These are phyloP conservation scores for Drosophila neocordata DNA, from an alignment of 1,140 invertebrate genomes.

Conservation along the genomic window DNA sequence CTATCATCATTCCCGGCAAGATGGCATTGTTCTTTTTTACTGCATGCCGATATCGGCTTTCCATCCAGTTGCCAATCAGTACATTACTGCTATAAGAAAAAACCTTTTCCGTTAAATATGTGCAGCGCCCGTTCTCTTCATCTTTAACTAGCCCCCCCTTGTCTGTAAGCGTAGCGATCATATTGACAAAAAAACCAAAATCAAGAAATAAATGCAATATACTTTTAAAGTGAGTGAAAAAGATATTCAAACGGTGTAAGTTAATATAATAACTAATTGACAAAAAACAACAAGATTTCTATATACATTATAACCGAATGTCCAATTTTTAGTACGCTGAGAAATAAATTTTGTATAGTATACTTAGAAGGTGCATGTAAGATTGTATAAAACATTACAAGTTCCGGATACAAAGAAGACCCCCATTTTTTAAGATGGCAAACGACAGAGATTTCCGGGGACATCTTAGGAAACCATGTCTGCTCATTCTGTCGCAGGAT, in stretches of 20 bases:
- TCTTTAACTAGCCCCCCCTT: not conserved
- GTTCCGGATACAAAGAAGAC: too few relatives aligned
- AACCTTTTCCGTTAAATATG: constrained; percentile 32
- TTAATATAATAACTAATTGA: not conserved
- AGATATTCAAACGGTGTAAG: not conserved
- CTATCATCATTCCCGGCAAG: constrained; percentile 27
- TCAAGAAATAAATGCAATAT: not conserved
- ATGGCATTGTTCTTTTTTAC: constrained; percentile 21
- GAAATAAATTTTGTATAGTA: too few relatives aligned
- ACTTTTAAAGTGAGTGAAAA: not conserved
- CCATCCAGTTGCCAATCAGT: constrained; percentile 32
- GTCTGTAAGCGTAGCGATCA: not conserved
- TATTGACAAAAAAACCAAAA: not conserved
- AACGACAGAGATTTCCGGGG: too few relatives aligned
- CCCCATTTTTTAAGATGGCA: too few relatives aligned
- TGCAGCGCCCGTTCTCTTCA: constrained; percentile 19
- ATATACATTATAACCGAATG: too few relatives aligned
- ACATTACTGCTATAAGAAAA: constrained; percentile 32
- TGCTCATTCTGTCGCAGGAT: too few relatives aligned
- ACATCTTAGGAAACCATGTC: too few relatives aligned
- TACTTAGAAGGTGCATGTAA: too few relatives aligned
- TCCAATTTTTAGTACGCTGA: too few relatives aligned
- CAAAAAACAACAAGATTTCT: not conserved
- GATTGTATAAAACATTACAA: too few relatives aligned
- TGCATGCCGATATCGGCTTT: not conserved